Evolutionary conservation across 2,113 vertebrate species (phyloP).

Genomic region (Psophia crepitans): DNA sequence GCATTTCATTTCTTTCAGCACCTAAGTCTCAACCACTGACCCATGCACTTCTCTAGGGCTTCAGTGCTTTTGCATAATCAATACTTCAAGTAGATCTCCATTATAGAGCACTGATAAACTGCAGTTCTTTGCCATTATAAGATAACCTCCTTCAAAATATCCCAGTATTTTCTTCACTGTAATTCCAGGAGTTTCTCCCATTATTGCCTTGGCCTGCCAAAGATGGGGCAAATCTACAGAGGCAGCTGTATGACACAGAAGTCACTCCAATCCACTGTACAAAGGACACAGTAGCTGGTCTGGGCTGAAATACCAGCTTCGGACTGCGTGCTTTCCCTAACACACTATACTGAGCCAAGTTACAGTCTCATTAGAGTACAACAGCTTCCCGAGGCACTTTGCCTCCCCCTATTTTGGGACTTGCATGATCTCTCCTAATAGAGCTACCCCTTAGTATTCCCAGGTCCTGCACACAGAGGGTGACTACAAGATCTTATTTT

Average conservation of each 20-base stretch:
- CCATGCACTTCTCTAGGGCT: background rate
- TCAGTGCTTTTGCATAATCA: background rate
- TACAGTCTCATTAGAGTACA: background rate
- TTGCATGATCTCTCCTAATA: background rate
- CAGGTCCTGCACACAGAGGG: rapidly evolving
- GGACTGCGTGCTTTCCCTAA: background rate
- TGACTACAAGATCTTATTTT: background rate
- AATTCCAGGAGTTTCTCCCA: background rate
- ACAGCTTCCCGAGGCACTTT: background rate
- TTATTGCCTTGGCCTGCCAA: background rate
- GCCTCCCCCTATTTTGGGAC: background rate
- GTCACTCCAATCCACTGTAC: background rate
- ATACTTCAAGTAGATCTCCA: background rate
- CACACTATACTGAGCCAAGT: rapidly evolving
- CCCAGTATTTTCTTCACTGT: background rate
- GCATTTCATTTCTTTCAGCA: background rate
- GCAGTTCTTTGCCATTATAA: background rate
- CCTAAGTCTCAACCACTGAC: background rate
- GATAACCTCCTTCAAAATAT: background rate
- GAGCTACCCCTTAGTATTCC: background rate
- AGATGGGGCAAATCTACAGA: background rate
- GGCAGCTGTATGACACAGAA: background rate
- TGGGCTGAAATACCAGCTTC: background rate
- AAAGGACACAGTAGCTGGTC: background rate
- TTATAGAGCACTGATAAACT: background rate